Evolutionary conservation across 2,888 invertebrate species (phyloP), one percentile per base, ranked within the genome.

Genomic region (Ophion ventricosus): DNA sequence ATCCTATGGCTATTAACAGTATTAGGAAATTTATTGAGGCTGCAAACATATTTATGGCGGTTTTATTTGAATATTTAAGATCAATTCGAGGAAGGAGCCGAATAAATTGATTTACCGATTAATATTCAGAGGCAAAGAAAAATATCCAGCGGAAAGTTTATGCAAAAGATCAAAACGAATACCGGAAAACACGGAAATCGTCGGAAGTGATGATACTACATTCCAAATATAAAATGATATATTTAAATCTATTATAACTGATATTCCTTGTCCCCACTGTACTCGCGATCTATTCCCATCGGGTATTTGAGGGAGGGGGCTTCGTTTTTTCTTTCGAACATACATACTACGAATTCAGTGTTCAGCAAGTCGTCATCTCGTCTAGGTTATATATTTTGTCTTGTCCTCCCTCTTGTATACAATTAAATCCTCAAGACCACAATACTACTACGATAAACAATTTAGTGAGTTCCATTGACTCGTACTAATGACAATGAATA

Each of bases 341-440:
- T 10, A 57, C 17, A 29, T n/a, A 26, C 35, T 25, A 70, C 61
- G 64, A 77, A 80, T 75, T 76, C 82, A 85, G 85, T 82, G 40
- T 70, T 73, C 40, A 54, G 49, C 40, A 73, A 57, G 56, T 76
- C 61, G 76, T 82, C 82, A 73, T 56, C 63, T 54, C 66, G 79
- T 78, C 72, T 81, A 70, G 66, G 64, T 72, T 72, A 26, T 59
- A 72, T 59, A 20, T 56, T 64, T 26, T 26, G 25, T 20, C 57
- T 57, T 26, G 10, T 3, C 4, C 10, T 10, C 1, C 1, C 10
- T 25, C 2, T 61, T 10, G 20, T 10, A 2, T 26, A 61, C 11
- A 25, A 14, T 61, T 3, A 0, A 49, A 49, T 49, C 0, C 49
- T 17, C 49, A 2, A 49, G 14, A 49, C 14, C 43, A 43, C 14